Evolutionary conservation across 2,797 vertebrate species (phyloP).

Genomic region (Mustela erminea): DNA sequence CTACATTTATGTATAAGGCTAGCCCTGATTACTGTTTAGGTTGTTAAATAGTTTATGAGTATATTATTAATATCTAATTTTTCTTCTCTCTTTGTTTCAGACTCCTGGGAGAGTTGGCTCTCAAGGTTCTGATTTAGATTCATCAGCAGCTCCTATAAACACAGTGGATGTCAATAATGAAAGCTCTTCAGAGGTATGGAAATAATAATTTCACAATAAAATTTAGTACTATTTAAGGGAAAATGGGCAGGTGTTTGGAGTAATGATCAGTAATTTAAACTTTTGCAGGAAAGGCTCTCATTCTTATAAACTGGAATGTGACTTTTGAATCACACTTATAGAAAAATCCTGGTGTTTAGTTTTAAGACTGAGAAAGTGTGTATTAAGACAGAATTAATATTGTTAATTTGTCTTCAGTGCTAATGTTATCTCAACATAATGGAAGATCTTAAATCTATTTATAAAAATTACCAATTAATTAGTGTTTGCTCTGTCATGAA

Average conservation of each 20-base stretch:
- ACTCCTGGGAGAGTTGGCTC: constrained; percentile 98
- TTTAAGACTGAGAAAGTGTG: constrained; percentile 13
- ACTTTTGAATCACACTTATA: constrained; percentile 46
- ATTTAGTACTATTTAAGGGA: constrained; percentile 39
- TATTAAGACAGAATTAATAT: constrained; percentile 58
- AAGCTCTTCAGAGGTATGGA: constrained; percentile 96
- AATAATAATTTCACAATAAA: not conserved
- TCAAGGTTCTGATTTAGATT: constrained; percentile 96
- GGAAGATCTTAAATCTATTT: constrained; percentile 31
- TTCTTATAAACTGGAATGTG: not conserved
- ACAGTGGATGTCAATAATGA: constrained; percentile 94
- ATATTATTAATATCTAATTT: constrained; percentile 46
- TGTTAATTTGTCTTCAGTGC: constrained; percentile 35
- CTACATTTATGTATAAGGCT: not conserved
- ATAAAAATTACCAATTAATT: constrained; percentile 48
- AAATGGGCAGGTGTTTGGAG: constrained; percentile 50
- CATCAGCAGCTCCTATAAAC: constrained; percentile 91
- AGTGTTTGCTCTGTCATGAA: constrained; percentile 29
- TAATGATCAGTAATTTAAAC: constrained; percentile 16
- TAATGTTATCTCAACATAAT: constrained; percentile 21
- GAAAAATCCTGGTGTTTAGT: not conserved
- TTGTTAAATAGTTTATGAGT: constrained; percentile 44
- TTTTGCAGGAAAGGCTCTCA: constrained; percentile 29
- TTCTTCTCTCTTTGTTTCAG: constrained; percentile 85
- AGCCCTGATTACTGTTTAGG: not conserved